These are phyloP conservation scores for Maniola hyperantus DNA, from an alignment of 2,888 invertebrate genomes.

Conservation along the genomic window DNA sequence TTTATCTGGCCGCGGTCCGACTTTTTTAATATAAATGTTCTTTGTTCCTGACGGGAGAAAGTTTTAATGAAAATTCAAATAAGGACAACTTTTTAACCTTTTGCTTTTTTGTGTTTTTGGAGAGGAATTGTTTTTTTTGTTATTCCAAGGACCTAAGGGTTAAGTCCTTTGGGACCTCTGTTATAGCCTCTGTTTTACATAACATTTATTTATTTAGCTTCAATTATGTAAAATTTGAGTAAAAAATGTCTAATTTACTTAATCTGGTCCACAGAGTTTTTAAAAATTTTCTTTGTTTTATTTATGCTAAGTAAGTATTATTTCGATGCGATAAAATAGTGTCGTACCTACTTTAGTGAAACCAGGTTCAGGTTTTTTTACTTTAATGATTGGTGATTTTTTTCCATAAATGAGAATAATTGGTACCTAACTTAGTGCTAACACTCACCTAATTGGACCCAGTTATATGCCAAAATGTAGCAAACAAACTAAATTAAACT, in stretches of 20 bases:
- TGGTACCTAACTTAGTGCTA: too few relatives aligned
- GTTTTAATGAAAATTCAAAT: constrained; percentile 80
- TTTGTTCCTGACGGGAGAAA: constrained; percentile 81
- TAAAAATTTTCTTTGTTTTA: not conserved
- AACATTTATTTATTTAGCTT: constrained; percentile 16
- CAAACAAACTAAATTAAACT: too few relatives aligned
- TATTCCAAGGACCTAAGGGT: constrained; percentile 60
- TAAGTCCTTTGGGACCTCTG: constrained; percentile 36
- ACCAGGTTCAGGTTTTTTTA: too few relatives aligned
- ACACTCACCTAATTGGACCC: too few relatives aligned
- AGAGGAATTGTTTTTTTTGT: constrained; percentile 62
- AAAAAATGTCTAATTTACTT: not conserved
- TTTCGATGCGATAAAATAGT: not conserved
- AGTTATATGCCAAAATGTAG: too few relatives aligned
- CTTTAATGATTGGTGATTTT: too few relatives aligned
- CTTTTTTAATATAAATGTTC: constrained; percentile 83
- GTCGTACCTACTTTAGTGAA: too few relatives aligned
- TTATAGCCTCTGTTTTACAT: constrained; percentile 31
- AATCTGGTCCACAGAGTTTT: not conserved
- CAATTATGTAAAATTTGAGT: constrained; percentile 6
- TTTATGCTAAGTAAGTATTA: not conserved
- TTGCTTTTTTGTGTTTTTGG: constrained; percentile 64
- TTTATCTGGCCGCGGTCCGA: constrained; percentile 80
- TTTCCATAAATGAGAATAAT: too few relatives aligned
- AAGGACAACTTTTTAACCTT: constrained; percentile 77